Evolutionary conservation across 2,113 vertebrate genomes (phyloP), one percentile per base, ranked within the genome.

Genomic region (Trachemys scripta): DNA sequence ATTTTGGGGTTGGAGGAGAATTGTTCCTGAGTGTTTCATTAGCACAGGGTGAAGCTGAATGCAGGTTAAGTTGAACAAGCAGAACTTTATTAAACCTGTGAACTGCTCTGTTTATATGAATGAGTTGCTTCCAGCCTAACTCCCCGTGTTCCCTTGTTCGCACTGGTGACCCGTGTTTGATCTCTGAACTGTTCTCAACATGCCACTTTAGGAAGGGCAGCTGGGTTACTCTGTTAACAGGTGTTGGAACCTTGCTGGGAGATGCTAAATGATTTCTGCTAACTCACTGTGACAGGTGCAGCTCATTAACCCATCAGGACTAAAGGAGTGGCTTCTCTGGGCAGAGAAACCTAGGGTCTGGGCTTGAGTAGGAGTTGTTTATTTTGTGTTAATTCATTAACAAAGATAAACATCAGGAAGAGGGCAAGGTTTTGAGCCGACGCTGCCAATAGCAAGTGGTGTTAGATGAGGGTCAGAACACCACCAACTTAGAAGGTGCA

Each of bases 361-460:
- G 54, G 47, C 35, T 29, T 62, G 49, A 45, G 35, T 56, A 6
- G 9, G 88, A 5, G 7, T 3, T 1, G 17, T 82, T 76, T 76
- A 45, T 25, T 72, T 85, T 96, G 62, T 80, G 92, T 69, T 89
- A 93, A 85, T 1, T 10, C 59, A 17, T 29, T 91, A 87, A 78
- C 94, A 90, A 9, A 31, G 57, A 20, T 38, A 84, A 93, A 95
- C 38, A 14, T 29, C 56, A 88, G 38, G 56, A 42, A 92, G 35
- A 42, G 72, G 42, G 72, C 38, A 76, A 45, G 22, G 27, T 45
- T 76, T 45, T 24, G 72, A 45, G 24, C 24, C 42, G 14, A 45
- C 9, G 6, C 5, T 22, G 38, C n/a, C 38, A 76, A 25, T 27
- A 45, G 22, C 12, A 1, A 45, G 3, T 3, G 2, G 3, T 87